Conservation (phyloP, 2,113 vertebrate genomes). For the Panurus biarmicus region DNA sequence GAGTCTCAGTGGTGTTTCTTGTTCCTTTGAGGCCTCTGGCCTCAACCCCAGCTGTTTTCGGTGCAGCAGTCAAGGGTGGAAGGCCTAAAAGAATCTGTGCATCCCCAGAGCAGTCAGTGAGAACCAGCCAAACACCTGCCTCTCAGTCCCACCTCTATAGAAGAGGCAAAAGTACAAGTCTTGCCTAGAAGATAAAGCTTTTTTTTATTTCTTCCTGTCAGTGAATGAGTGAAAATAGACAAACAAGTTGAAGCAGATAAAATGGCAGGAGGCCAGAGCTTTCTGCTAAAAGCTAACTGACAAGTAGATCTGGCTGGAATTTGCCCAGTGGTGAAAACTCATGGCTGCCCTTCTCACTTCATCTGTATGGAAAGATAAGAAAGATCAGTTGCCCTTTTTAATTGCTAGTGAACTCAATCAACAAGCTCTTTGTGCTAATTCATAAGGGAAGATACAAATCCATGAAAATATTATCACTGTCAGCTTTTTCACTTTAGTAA, state of each 20-base stretch:
- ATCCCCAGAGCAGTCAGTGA: not conserved
- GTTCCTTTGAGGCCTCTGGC: not conserved
- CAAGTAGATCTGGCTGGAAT: not conserved
- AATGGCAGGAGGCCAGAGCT: not conserved
- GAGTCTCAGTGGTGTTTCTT: not conserved
- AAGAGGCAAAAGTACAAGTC: not conserved
- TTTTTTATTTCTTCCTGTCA: not conserved
- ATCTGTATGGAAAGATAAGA: not conserved
- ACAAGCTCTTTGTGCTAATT: constrained; percentile 9
- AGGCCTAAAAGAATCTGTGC: not conserved
- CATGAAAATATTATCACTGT: not conserved
- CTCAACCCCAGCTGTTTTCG: not conserved
- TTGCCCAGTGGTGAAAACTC: not conserved
- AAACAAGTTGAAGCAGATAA: not conserved
- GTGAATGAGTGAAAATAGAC: not conserved
- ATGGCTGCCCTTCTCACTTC: not conserved
- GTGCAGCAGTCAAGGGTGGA: not conserved
- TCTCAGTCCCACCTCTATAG: not conserved
- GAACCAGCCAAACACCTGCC: not conserved
- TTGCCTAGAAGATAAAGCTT: not conserved
- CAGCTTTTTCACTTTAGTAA: constrained; percentile 2
- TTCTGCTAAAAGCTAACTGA: not conserved
- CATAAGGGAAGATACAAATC: not conserved
- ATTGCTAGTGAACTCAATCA: constrained; percentile 31
- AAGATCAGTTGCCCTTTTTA: not conserved